These are phyloP conservation scores for Schizopygopsis malacanthus DNA, from an alignment of 2,797 vertebrate genomes.

Conservation along the genomic window DNA sequence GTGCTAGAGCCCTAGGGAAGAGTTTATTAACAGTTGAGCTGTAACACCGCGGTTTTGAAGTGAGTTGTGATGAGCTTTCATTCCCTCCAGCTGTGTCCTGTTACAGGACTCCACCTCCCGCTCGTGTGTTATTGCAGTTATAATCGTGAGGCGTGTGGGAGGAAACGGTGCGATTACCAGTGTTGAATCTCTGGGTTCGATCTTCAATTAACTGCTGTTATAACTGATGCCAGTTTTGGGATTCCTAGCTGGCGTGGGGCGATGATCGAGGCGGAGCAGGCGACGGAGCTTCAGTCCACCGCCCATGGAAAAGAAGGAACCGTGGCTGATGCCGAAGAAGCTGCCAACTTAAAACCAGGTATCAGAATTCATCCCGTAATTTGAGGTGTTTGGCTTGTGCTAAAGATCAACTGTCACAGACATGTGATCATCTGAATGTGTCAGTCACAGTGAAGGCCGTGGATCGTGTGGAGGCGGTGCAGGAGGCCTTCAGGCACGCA, in stretches of 20 bases:
- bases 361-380: background rate
- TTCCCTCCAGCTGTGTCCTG: constrained; percentile 33
- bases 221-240: constrained; percentile 17
- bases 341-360: constrained; percentile 65
- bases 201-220: background rate
- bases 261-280: constrained; percentile 88
- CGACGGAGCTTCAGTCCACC: constrained; percentile 77
- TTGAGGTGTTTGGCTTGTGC: background rate
- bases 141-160: constrained; percentile 5
- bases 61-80: constrained; percentile 29
- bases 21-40: constrained; percentile 25
- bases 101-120: constrained; percentile 11
- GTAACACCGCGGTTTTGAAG: background rate
- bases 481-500: constrained; percentile 90
- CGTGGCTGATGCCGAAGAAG: constrained; percentile 45
- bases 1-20: background rate
- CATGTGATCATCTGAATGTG: background rate
- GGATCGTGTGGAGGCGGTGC: constrained; percentile 82
- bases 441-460: constrained; percentile 44
- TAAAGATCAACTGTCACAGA: background rate
- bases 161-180: background rate
- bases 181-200: background rate
- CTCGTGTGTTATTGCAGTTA: constrained; percentile 1
- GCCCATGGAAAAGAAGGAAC: constrained; percentile 69
- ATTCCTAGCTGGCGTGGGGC: constrained; percentile 88